Conservation (phyloP, 2,888 invertebrate genomes). For the Zaprionus lineosus region DNA sequence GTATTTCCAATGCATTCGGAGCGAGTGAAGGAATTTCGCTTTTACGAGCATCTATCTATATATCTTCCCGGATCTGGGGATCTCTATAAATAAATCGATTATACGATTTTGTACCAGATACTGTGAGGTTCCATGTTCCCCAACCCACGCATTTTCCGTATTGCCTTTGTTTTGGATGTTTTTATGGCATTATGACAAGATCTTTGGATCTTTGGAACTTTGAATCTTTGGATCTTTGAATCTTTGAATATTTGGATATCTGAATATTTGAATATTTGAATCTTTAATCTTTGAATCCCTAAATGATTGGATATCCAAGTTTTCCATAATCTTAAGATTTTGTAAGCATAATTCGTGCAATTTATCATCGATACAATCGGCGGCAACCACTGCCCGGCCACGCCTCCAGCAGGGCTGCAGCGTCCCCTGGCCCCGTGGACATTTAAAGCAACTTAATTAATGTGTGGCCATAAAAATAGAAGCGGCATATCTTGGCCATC, state of each 20-base stretch:
- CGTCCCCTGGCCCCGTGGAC: slow-evolving; percentile 5
- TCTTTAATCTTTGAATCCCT: too few species aligned
- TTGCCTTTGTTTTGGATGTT: slow-evolving; percentile 1
- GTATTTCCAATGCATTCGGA: too few species aligned
- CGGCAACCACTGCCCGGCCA: slow-evolving; percentile 4
- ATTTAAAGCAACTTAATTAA: slow-evolving; percentile 63
- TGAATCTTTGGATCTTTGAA: too few species aligned
- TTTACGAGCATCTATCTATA: too few species aligned
- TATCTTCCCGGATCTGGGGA: too few species aligned
- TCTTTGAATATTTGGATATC: too few species aligned
- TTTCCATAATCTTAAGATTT: slow-evolving; percentile 16
- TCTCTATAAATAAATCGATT: too few species aligned
- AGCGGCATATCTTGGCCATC: slow-evolving; percentile 41
- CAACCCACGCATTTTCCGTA: slow-evolving; percentile 33
- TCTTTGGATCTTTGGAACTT: slow-evolving; percentile 13
- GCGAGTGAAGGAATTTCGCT: too few species aligned
- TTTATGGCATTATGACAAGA: slow-evolving; percentile 34
- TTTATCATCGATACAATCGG: slow-evolving; percentile 42
- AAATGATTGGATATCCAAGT: slow-evolving; percentile 26
- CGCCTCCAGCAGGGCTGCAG: too few species aligned
- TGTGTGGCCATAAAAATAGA: slow-evolving; percentile 52
- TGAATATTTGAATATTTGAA: too few species aligned
- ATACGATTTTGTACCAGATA: too few species aligned
- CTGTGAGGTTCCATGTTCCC: too few species aligned
- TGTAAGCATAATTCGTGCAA: slow-evolving; percentile 50